Evolutionary conservation across 1,140 invertebrate genomes (phyloP).

Genomic region (Agrypnia vestita): DNA sequence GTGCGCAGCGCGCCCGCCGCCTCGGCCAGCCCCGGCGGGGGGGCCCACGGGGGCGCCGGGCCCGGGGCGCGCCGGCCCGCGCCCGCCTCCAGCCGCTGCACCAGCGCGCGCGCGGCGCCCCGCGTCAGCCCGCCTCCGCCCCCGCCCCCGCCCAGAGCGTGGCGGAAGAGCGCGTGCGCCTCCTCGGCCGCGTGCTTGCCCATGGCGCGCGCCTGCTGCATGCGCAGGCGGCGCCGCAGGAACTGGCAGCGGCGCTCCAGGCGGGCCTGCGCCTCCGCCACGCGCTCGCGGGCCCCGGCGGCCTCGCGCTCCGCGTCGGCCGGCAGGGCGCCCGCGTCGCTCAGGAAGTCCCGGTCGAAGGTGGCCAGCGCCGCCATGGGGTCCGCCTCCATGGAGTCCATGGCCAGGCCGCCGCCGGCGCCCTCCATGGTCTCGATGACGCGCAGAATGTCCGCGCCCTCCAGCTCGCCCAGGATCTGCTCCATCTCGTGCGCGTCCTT

Average conservation of each 20-base stretch:
- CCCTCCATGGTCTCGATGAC: conserved; percentile 80
- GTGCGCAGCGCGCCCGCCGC: conserved; percentile 80
- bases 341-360: conserved; percentile 75
- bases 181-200: conserved; percentile 85
- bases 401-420: conserved; percentile 72
- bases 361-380: conserved; percentile 69
- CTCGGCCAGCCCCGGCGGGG: conserved; percentile 68
- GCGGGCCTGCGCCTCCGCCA: conserved; percentile 76
- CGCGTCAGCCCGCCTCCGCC: conserved; percentile 67
- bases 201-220: conserved; percentile 82
- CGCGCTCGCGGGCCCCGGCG: conserved; percentile 64
- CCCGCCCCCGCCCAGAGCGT: conserved; percentile 65
- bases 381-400: conserved; percentile 77
- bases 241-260: conserved; percentile 80
- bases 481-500: conserved; percentile 74
- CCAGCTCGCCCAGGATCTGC: conserved; percentile 74
- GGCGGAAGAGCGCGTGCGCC: conserved; percentile 74
- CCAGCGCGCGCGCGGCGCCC: conserved; percentile 64
- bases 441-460: conserved; percentile 76
- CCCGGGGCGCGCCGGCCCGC: conserved; percentile 62
- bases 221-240: conserved; percentile 81
- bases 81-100: conserved; percentile 72
- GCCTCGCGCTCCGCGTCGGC: conserved; percentile 64
- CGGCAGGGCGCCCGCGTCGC: conserved; percentile 68
- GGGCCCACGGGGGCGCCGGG: conserved; percentile 49